Percentiles rank a stretch among this genome's conserved stretches.
Conservation (phyloP, 2,888 invertebrate species). For the Lepetodrilus schrolli region DNA sequence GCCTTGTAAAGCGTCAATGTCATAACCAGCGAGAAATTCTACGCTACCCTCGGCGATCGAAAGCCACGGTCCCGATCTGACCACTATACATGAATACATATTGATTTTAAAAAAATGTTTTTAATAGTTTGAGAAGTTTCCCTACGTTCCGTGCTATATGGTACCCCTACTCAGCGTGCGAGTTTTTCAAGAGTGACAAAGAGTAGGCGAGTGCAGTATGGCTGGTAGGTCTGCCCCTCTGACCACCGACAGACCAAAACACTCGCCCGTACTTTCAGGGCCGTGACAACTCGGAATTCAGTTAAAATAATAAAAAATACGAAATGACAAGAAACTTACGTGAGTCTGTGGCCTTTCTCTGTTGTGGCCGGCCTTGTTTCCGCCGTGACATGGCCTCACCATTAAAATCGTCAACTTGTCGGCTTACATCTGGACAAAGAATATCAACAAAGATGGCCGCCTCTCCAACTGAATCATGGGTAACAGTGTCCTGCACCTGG, state of each 20-base stretch:
- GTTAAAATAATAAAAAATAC: constrained; percentile 43
- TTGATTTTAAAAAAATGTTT: neutral
- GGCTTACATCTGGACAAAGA: constrained; percentile 60
- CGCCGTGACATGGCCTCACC: constrained; percentile 64
- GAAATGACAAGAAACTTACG: constrained; percentile 64
- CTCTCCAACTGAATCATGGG: constrained; percentile 43
- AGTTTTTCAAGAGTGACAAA: neutral
- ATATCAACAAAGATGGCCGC: constrained; percentile 64
- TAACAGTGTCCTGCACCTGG: constrained; percentile 41
- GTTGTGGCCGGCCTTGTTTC: constrained; percentile 76
- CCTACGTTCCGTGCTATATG: neutral
- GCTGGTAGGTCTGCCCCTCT: constrained; percentile 2
- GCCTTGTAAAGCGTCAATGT: constrained; percentile 5
- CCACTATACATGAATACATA: neutral
- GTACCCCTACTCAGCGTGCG: neutral
- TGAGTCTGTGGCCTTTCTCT: constrained; percentile 74
- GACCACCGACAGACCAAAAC: neutral
- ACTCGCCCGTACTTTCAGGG: neutral
- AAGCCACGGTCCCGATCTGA: neutral
- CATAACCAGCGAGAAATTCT: neutral
- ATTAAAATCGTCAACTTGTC: constrained; percentile 46
- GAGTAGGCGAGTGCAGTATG: neutral
- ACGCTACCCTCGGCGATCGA: neutral
- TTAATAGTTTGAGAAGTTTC: neutral
- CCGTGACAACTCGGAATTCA: constrained; percentile 12